Evolutionary conservation across 2,888 invertebrate genomes (phyloP).

Genomic region (Ethmia dodecea): DNA sequence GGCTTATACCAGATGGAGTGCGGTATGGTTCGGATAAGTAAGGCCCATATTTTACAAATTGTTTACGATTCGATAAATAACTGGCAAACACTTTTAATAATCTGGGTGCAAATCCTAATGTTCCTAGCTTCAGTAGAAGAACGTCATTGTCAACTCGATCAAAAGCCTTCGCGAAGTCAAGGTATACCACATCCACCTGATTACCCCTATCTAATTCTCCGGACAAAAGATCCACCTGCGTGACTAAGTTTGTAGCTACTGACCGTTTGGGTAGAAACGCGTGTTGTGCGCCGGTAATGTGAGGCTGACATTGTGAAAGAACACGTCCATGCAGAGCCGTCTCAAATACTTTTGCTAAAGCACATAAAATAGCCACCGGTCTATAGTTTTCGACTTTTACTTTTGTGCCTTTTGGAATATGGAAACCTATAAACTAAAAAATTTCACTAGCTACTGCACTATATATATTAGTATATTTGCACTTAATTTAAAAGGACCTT

Average conservation of each 20-base stretch:
- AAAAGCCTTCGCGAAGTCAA: slow-evolving; percentile 5
- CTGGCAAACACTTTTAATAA: background rate
- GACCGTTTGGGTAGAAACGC: slow-evolving; percentile 7
- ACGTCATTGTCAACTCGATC: slow-evolving; percentile 4
- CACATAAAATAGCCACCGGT: slow-evolving; percentile 7
- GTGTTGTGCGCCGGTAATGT: slow-evolving; percentile 6
- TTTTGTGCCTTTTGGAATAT: too few relatives aligned
- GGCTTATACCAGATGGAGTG: slow-evolving; percentile 1
- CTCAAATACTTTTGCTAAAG: slow-evolving; percentile 8
- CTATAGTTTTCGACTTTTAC: slow-evolving; percentile 7
- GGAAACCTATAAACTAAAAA: too few relatives aligned
- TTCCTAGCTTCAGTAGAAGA: background rate
- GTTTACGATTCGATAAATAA: slow-evolving; percentile 1
- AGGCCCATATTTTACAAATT: slow-evolving; percentile 1
- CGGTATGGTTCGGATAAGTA: slow-evolving; percentile 1
- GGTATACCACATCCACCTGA: slow-evolving; percentile 8
- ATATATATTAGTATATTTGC: too few relatives aligned
- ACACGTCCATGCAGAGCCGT: slow-evolving; percentile 2
- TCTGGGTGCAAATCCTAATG: background rate
- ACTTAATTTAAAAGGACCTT: too few relatives aligned
- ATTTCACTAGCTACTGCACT: too few relatives aligned
- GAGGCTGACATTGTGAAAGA: slow-evolving; percentile 1
- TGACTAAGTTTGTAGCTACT: slow-evolving; percentile 7
- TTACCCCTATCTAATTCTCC: background rate
- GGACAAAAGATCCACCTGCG: background rate